Percentiles rank a stretch among this genome's conserved stretches.
Evolutionary conservation across 1,140 invertebrate species (phyloP).

Genomic region (Drosophila albomicans): DNA sequence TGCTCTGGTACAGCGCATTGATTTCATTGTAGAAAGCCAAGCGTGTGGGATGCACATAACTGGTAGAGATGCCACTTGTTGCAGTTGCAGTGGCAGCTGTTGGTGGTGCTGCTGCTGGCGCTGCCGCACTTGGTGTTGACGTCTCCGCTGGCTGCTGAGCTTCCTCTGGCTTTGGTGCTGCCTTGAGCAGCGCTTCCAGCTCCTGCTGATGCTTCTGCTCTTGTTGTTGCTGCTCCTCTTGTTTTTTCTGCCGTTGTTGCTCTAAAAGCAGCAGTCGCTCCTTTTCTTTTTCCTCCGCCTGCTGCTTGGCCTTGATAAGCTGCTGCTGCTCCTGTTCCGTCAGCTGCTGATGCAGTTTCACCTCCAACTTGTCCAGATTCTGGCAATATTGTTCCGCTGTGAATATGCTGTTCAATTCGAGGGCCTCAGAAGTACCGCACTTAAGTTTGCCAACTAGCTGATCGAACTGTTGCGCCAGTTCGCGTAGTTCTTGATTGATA

Average conservation of each 20-base stretch:
- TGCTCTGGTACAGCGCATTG: constrained; percentile 63
- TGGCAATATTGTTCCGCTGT: constrained; percentile 67
- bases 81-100: background rate
- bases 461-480: constrained; percentile 66
- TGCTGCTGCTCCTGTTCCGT: constrained; percentile 41
- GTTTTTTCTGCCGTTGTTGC: constrained; percentile 46
- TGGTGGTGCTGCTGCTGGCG: background rate
- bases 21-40: constrained; percentile 74
- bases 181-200: constrained; percentile 12
- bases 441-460: constrained; percentile 62
- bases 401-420: constrained; percentile 54
- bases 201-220: constrained; percentile 20
- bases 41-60: constrained; percentile 61
- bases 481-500: constrained; percentile 67
- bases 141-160: background rate
- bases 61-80: constrained; percentile 14
- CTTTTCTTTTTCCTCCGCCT: constrained; percentile 42
- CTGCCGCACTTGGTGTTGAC: background rate
- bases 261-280: constrained; percentile 17
- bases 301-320: constrained; percentile 40
- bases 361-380: constrained; percentile 47
- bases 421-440: constrained; percentile 45
- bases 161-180: constrained; percentile 26
- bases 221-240: constrained; percentile 31
- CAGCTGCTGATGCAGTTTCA: constrained; percentile 53